Evolutionary conservation across 37 sponge, comb jelly and placozoan species (phyloP).

Genomic region (Crambe crambe): DNA sequence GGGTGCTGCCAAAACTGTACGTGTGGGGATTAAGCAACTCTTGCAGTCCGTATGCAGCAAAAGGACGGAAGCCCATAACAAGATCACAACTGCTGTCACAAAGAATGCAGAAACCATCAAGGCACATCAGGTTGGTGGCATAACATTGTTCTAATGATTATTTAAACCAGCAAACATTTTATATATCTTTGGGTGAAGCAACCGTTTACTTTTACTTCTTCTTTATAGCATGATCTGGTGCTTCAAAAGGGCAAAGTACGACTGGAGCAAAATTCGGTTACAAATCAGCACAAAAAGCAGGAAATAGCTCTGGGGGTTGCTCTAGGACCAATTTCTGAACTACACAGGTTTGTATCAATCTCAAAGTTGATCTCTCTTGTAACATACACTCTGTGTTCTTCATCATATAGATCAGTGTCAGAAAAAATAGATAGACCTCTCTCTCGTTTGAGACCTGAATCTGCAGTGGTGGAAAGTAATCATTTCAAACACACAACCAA

Average conservation of each 20-base stretch:
- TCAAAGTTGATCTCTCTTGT: neutral
- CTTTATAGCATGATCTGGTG: conserved; percentile 21
- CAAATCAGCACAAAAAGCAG: conserved; percentile 34
- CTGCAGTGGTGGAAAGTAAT: conserved; percentile 42
- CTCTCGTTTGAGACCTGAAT: conserved; percentile 39
- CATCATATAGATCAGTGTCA: conserved; percentile 51
- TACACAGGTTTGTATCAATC: conserved; percentile 31
- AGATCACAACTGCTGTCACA: conserved; percentile 24
- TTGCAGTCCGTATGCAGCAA: conserved; percentile 20
- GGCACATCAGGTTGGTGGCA: neutral
- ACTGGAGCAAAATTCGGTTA: conserved; percentile 28
- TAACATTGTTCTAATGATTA: neutral
- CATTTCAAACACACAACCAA: conserved; percentile 20
- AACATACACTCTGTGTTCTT: no score
- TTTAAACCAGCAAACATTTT: neutral
- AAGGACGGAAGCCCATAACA: conserved; percentile 32
- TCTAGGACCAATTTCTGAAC: conserved; percentile 55
- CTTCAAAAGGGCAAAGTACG: conserved; percentile 51
- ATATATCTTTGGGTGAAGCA: neutral
- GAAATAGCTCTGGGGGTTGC: conserved; percentile 59
- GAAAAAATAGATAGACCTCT: conserved; percentile 57
- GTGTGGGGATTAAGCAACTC: conserved; percentile 35
- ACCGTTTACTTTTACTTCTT: neutral
- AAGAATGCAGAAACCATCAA: conserved; percentile 30
- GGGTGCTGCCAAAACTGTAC: neutral